Conservation (phyloP, 2,888 invertebrate genomes). For the Eristalis pertinax region DNA sequence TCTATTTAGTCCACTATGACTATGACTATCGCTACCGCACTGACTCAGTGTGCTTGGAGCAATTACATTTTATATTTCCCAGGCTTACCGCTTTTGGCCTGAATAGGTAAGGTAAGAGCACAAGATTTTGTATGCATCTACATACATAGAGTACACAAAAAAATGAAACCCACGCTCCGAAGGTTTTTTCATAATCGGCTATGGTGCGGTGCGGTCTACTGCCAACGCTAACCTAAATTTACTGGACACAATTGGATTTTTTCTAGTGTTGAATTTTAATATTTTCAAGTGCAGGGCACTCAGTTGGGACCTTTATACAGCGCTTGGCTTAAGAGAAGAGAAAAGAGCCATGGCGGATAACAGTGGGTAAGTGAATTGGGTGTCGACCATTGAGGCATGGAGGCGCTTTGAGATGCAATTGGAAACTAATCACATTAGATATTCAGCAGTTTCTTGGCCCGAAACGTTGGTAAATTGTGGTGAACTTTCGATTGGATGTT, state of each 20-base stretch:
- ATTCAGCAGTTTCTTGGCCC: slow-evolving; percentile 53
- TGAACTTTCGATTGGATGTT: not conserved
- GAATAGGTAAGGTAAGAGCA: slow-evolving; percentile 5
- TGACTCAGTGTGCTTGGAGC: slow-evolving; percentile 35
- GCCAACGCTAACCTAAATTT: slow-evolving; percentile 58
- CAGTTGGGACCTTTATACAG: not conserved
- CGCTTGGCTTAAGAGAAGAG: not conserved
- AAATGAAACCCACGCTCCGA: slow-evolving; percentile 13
- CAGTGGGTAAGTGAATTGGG: slow-evolving; percentile 53
- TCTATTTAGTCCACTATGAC: not conserved
- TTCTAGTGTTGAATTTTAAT: slow-evolving; percentile 61
- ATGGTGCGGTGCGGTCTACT: slow-evolving; percentile 41
- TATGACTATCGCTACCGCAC: not conserved
- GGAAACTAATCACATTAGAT: slow-evolving; percentile 64
- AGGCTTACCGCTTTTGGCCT: slow-evolving; percentile 5
- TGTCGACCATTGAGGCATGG: slow-evolving; percentile 52
- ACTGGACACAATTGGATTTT: slow-evolving; percentile 63
- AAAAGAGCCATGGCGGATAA: slow-evolving; percentile 9
- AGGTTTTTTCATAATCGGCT: slow-evolving; percentile 47
- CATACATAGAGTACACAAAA: not conserved
- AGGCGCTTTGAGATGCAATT: slow-evolving; percentile 47
- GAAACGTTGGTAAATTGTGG: slow-evolving; percentile 20
- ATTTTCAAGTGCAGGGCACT: slow-evolving; percentile 56
- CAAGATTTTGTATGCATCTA: slow-evolving; percentile 32
- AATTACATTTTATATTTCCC: slow-evolving; percentile 62